Percentiles rank a stretch among this genome's conserved stretches.
phyloP scores from a whole-genome alignment of 1,140 invertebrate genomes.

The Rhizoglyphus robini region DNA sequence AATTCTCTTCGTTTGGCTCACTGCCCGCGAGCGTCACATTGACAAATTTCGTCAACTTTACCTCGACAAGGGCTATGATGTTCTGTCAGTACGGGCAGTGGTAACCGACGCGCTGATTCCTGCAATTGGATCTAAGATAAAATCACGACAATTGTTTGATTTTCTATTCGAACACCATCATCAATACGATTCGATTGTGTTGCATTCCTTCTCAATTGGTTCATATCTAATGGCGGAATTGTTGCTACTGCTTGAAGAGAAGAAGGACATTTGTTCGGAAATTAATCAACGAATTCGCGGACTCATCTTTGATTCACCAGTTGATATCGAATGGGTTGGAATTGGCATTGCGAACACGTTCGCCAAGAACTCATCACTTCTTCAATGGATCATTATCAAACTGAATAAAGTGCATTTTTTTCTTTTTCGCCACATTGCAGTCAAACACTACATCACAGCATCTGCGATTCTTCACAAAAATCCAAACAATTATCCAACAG shows the following conservation, averaged over 20 bases:
- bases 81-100: no score
- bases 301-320: not conserved
- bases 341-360: not conserved
- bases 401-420: not conserved
- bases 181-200: not conserved
- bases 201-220: slow-evolving; percentile 1
- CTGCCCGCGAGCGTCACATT: no score
- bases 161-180: not conserved
- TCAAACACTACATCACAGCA: not conserved
- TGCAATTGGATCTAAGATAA: no score
- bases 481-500: not conserved
- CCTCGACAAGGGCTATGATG: no score
- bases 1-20: no score
- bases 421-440: not conserved
- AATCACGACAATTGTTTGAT: no score
- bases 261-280: not conserved
- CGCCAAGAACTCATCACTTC: not conserved
- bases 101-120: no score
- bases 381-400: not conserved
- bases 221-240: not conserved
- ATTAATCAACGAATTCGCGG: not conserved
- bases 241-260: not conserved
- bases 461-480: not conserved
- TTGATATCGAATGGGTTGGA: not conserved
- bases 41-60: no score